Percentiles rank a stretch among this genome's conserved stretches.
phyloP scores from a whole-genome alignment of 2,888 invertebrate genomes.

The Neoascia interrupta region DNA sequence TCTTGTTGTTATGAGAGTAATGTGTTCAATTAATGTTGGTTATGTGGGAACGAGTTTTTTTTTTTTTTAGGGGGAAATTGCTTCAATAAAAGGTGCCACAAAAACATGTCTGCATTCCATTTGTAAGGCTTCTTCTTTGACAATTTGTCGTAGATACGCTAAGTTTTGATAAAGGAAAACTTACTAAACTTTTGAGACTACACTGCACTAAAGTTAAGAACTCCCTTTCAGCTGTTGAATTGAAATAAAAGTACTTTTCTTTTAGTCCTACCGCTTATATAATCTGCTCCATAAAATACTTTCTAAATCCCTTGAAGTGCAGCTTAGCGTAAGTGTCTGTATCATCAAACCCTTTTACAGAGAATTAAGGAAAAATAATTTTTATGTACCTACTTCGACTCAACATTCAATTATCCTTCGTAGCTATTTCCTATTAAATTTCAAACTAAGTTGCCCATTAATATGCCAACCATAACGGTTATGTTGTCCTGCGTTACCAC shows the following conservation, averaged over 20 bases:
- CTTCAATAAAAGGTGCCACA: conserved; percentile 25
- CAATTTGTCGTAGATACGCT: too few relatives aligned
- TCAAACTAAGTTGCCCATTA: conserved; percentile 30
- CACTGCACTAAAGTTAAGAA: too few relatives aligned
- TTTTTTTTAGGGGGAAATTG: conserved; percentile 32
- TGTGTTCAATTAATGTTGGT: conserved; percentile 60
- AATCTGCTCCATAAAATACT: neutral
- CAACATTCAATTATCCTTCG: conserved; percentile 21
- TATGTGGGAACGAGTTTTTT: too few relatives aligned
- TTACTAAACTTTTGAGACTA: too few relatives aligned
- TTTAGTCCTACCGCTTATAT: too few relatives aligned
- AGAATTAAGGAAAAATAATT: conserved; percentile 10
- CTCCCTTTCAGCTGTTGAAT: too few relatives aligned
- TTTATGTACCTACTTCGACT: too few relatives aligned
- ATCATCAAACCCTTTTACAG: conserved; percentile 38
- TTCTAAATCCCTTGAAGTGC: conserved; percentile 38
- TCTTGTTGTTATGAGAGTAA: conserved; percentile 20
- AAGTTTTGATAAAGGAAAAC: too few relatives aligned
- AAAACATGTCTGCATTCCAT: conserved; percentile 64
- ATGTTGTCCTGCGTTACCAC: conserved; percentile 30
- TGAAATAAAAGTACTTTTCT: too few relatives aligned
- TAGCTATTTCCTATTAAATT: neutral
- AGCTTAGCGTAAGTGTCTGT: too few relatives aligned
- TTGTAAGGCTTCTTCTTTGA: conserved; percentile 39
- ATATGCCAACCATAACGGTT: conserved; percentile 41